These are phyloP conservation scores for Pelecanus crispus DNA, from an alignment of 2,113 vertebrate genomes.

Conservation along the genomic window DNA sequence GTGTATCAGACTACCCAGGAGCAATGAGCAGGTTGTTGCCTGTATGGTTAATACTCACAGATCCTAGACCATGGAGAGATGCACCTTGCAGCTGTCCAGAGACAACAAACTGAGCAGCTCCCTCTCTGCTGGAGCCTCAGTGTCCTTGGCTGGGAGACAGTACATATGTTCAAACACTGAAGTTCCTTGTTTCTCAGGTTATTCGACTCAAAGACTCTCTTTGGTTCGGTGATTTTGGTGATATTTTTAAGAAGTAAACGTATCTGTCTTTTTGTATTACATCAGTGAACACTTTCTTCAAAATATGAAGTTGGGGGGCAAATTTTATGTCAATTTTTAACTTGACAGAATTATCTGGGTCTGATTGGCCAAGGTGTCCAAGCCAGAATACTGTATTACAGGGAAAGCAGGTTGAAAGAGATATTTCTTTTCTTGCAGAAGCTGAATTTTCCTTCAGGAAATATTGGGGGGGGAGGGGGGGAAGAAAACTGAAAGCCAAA, in stretches of 20 bases:
- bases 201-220: background rate
- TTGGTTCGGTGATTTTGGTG: background rate
- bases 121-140: background rate
- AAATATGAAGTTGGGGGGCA: background rate
- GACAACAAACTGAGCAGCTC: background rate
- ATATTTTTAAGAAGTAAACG: background rate
- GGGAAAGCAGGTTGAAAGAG: background rate
- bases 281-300: background rate
- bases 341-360: background rate
- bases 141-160: background rate
- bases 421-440: background rate
- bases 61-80: background rate
- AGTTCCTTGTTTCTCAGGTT: background rate
- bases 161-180: fast-evolving
- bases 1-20: background rate
- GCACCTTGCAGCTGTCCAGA: background rate
- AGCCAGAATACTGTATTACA: background rate
- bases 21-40: background rate
- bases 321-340: background rate
- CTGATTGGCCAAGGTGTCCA: background rate
- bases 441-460: background rate
- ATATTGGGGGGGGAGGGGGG: fast-evolving
- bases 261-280: background rate
- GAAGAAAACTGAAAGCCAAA: background rate
- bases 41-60: background rate